Conservation (phyloP, 1,140 invertebrate species). For the Drosophila parvula region DNA sequence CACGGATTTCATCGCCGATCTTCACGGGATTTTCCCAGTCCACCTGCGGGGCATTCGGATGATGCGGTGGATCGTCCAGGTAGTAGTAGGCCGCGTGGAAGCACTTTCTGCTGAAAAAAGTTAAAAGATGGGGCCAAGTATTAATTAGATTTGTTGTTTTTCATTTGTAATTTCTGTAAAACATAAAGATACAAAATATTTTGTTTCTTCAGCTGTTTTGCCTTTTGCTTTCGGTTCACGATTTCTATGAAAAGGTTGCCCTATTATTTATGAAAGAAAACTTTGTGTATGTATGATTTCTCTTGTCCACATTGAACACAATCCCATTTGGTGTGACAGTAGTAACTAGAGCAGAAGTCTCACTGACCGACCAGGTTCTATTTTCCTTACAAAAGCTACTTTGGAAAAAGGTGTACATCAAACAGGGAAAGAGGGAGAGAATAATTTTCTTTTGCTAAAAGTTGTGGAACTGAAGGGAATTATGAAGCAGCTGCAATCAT, state of each 20-base stretch:
- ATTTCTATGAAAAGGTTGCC: neutral
- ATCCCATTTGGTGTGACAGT: conserved; percentile 24
- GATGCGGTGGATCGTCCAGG: conserved; percentile 89
- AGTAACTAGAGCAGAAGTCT: conserved; percentile 31
- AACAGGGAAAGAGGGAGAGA: conserved; percentile 6
- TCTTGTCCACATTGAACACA: neutral
- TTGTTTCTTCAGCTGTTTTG: no score
- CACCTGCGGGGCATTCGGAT: conserved; percentile 84
- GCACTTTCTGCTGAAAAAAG: conserved; percentile 87
- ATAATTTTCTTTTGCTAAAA: conserved; percentile 31
- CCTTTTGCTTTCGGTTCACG: neutral
- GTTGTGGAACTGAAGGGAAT: conserved; percentile 35
- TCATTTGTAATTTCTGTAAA: neutral
- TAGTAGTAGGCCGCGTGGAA: conserved; percentile 94
- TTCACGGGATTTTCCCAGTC: conserved; percentile 85
- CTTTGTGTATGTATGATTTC: neutral
- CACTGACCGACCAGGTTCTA: conserved; percentile 30
- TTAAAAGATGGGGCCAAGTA: conserved; percentile 64
- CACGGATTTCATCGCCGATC: conserved; percentile 80
- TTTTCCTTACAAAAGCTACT: conserved; percentile 25
- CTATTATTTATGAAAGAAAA: conserved; percentile 6
- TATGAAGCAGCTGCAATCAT: conserved; percentile 59
- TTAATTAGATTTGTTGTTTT: conserved; percentile 41
- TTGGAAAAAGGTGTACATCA: conserved; percentile 15
- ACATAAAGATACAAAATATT: no score